A percentile compares a stretch with the other conserved stretches of the same genome.
Conservation (phyloP, 2,888 invertebrate genomes). For the Megamerina dolium region DNA sequence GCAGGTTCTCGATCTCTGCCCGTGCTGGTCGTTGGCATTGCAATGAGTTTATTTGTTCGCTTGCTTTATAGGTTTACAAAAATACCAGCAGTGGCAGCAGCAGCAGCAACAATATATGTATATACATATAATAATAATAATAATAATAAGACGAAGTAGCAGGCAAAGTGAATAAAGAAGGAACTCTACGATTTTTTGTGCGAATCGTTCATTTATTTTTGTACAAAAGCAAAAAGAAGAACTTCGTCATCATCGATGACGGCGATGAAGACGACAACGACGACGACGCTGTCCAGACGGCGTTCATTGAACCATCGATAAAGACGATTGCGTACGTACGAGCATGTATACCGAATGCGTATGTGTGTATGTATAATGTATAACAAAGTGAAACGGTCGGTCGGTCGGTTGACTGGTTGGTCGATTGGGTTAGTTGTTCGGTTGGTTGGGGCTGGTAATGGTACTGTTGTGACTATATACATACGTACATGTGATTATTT, state of each 20-base stretch:
- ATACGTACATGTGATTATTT: too few relatives aligned
- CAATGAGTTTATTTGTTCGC: not conserved
- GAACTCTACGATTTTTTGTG: too few relatives aligned
- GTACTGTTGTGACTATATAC: too few relatives aligned
- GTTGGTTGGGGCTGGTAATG: not conserved
- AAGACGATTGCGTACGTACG: conserved; percentile 7
- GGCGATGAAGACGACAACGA: conserved; percentile 6
- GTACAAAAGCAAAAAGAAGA: not conserved
- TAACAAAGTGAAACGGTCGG: conserved; percentile 2
- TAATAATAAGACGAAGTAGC: not conserved
- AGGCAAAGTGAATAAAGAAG: too few relatives aligned
- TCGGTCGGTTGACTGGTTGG: not conserved
- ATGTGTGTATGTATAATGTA: conserved; percentile 4
- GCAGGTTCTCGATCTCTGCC: conserved; percentile 23
- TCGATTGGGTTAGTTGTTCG: too few relatives aligned
- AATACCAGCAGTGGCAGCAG: conserved; percentile 13
- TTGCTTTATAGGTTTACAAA: conserved; percentile 4
- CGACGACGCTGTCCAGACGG: conserved; percentile 9
- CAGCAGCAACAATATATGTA: not conserved
- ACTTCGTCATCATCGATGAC: conserved; percentile 12
- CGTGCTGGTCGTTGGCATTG: conserved; percentile 16
- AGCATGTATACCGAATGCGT: not conserved
- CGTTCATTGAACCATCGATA: conserved; percentile 13
- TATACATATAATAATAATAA: not conserved
- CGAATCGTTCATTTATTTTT: too few relatives aligned